Evolutionary conservation across 1,140 invertebrate species (phyloP).

Genomic region (Papilio polyxenes): DNA sequence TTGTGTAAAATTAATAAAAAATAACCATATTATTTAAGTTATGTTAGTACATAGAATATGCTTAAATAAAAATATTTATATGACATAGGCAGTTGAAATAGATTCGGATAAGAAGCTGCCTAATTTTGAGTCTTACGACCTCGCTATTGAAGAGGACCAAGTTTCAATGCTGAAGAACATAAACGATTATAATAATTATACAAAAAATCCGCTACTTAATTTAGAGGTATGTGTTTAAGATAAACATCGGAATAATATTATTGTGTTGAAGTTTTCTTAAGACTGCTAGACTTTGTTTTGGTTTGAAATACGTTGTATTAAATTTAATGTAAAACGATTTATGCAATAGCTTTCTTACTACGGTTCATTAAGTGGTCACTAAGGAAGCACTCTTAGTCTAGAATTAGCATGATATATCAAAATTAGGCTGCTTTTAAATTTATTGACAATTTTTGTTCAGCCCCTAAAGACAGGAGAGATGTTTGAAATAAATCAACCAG

Average conservation of each 20-base stretch:
- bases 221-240: background rate
- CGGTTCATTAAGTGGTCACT: too few species aligned
- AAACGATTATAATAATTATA: conserved; percentile 1
- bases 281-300: too few species aligned
- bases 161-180: conserved; percentile 24
- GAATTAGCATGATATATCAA: background rate
- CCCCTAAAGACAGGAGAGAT: background rate
- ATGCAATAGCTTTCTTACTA: too few species aligned
- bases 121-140: conserved; percentile 28
- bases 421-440: background rate
- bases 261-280: too few species aligned
- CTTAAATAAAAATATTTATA: background rate
- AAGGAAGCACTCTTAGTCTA: too few species aligned
- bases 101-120: conserved; percentile 7
- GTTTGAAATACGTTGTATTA: too few species aligned
- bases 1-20: too few species aligned
- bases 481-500: background rate
- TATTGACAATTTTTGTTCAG: background rate
- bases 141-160: conserved; percentile 33
- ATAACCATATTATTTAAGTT: too few species aligned
- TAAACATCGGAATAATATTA: too few species aligned
- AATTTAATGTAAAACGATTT: too few species aligned
- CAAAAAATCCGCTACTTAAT: background rate
- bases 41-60: too few species aligned
- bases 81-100: conserved; percentile 18